Evolutionary conservation across 2,113 vertebrate species (phyloP).

Genomic region (Emydocephalus ijimae): DNA sequence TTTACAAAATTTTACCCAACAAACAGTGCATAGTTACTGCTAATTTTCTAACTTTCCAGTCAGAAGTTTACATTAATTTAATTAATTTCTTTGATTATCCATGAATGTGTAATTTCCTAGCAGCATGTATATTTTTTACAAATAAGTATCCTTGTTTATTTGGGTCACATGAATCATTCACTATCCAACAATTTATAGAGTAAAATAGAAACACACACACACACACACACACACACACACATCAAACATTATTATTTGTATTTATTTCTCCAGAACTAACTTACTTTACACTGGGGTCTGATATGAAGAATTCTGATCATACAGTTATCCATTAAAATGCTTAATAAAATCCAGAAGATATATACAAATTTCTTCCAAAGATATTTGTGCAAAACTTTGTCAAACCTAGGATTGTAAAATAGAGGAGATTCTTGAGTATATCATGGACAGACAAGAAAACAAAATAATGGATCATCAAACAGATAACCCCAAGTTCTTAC

Average conservation of each 20-base stretch:
- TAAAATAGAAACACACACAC: neutral
- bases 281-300: neutral
- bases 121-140: neutral
- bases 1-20: neutral
- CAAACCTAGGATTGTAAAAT: neutral
- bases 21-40: neutral
- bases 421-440: neutral
- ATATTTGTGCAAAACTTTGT: neutral
- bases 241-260: neutral
- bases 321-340: neutral
- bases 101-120: slow-evolving; percentile 2
- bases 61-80: neutral
- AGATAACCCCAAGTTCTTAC: neutral
- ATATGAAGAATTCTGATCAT: neutral
- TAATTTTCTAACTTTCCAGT: neutral
- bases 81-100: neutral
- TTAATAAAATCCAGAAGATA: neutral
- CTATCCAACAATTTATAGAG: neutral
- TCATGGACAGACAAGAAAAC: neutral
- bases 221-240: neutral
- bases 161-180: neutral
- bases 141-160: neutral
- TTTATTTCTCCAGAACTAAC: neutral
- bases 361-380: neutral
- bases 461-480: neutral